These are phyloP conservation scores for Calyptomena viridis DNA, from an alignment of 2,113 vertebrate genomes.

Conservation along the genomic window DNA sequence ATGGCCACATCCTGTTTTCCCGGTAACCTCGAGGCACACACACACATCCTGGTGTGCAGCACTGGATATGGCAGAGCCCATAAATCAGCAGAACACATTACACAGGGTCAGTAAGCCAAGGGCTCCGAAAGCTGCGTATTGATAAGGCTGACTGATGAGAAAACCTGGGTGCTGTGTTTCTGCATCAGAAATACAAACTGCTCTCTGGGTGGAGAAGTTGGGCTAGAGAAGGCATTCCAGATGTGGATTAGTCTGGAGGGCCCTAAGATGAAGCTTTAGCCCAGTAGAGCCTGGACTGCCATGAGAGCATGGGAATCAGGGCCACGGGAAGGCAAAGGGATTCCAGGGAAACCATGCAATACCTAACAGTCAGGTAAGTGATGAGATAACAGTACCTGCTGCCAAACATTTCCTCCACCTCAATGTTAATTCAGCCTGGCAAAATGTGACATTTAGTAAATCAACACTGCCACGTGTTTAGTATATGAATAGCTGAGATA, in stretches of 20 bases:
- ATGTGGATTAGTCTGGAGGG: background rate
- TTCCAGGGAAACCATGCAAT: background rate
- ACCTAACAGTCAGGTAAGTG: background rate
- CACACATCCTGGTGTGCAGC: background rate
- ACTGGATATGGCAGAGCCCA: background rate
- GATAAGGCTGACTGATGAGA: background rate
- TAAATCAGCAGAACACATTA: background rate
- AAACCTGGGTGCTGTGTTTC: background rate
- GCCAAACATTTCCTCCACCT: background rate
- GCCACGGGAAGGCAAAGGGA: background rate
- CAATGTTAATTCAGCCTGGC: background rate
- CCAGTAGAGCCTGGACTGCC: background rate
- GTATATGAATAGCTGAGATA: background rate
- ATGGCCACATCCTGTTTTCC: background rate
- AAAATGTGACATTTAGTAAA: background rate
- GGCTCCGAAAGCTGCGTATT: background rate
- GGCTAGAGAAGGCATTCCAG: background rate
- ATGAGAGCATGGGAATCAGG: background rate
- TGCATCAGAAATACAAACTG: background rate
- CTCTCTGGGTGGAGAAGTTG: rapidly evolving
- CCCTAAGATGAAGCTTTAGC: background rate
- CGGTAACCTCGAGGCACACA: background rate
- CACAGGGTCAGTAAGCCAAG: background rate
- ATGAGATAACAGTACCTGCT: background rate
- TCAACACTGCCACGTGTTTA: background rate